phyloP scores from a whole-genome alignment of 2,797 vertebrate species.

The Myotis planiceps region DNA sequence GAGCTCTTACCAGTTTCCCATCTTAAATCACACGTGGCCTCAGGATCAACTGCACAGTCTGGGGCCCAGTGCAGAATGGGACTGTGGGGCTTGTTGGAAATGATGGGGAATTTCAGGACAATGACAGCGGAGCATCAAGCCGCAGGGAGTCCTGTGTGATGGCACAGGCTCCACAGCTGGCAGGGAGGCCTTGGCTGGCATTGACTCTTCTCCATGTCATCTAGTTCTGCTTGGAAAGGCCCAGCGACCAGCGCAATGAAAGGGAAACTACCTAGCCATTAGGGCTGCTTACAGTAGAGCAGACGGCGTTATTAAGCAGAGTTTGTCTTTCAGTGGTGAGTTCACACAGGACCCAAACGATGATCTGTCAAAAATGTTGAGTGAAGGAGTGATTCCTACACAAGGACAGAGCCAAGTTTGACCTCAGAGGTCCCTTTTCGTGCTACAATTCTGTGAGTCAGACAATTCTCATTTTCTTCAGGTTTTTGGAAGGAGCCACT shows the following conservation, averaged over 20 bases:
- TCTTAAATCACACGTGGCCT: background rate
- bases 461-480: background rate
- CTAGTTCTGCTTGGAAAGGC: background rate
- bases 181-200: background rate
- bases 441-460: background rate
- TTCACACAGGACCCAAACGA: background rate
- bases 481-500: background rate
- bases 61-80: background rate
- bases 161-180: fast-evolving
- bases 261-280: background rate
- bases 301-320: background rate
- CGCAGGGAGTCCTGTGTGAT: fast-evolving
- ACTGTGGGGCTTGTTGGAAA: background rate
- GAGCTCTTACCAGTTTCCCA: background rate
- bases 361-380: background rate
- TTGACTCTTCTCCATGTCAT: background rate
- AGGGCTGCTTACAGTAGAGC: background rate
- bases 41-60: background rate
- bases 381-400: background rate
- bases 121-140: background rate
- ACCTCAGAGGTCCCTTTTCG: background rate
- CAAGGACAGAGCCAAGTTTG: background rate
- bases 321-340: background rate
- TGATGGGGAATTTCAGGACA: background rate
- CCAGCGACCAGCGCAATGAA: background rate